These are phyloP conservation scores for Megaceryle maxima DNA, from an alignment of 2,113 vertebrate species.

Conservation along the genomic window DNA sequence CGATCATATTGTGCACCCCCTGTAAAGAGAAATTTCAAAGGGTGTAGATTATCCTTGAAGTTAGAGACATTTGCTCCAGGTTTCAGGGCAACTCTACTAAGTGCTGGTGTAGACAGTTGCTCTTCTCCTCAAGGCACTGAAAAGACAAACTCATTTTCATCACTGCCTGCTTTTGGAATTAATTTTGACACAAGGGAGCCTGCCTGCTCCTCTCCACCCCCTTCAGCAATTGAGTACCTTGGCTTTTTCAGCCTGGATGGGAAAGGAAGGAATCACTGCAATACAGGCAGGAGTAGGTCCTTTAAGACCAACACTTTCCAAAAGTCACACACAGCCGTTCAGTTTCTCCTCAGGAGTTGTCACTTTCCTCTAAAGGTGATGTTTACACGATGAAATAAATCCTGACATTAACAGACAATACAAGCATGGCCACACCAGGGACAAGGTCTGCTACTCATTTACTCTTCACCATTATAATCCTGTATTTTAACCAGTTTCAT, in stretches of 20 bases:
- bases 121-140: background rate
- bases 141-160: background rate
- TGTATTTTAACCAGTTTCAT: background rate
- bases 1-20: conserved; percentile 90
- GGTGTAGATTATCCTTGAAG: background rate
- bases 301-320: background rate
- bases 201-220: background rate
- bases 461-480: background rate
- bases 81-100: background rate
- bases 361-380: background rate
- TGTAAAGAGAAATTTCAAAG: conserved; percentile 57
- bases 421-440: background rate
- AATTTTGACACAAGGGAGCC: background rate
- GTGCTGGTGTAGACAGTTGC: background rate
- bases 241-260: background rate
- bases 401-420: background rate
- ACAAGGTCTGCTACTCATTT: background rate
- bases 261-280: background rate
- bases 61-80: background rate
- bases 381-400: background rate
- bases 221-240: background rate
- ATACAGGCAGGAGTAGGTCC: background rate
- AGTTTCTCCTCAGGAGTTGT: background rate
- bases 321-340: background rate
- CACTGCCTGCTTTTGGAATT: background rate